Percentiles rank a stretch among this genome's conserved stretches.
These are phyloP conservation scores for Drosophila buzzatii DNA, from an alignment of 2,888 invertebrate genomes.

Conservation along the genomic window DNA sequence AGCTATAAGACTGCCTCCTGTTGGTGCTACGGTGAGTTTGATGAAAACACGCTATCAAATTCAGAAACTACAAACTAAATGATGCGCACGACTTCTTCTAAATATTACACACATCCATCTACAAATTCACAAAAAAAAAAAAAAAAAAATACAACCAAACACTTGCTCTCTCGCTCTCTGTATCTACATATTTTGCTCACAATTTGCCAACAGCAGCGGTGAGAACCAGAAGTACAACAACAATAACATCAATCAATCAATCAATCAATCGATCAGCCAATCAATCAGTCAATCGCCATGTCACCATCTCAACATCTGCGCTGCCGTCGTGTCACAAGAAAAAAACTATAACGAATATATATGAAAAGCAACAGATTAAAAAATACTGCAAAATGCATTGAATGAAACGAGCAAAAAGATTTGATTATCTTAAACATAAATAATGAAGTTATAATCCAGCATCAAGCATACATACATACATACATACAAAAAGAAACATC, in stretches of 20 bases:
- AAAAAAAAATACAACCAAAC: constrained; percentile 33
- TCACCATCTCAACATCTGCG: constrained; percentile 46
- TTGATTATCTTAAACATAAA: constrained; percentile 8
- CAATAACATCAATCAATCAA: constrained; percentile 62
- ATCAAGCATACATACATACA: constrained; percentile 34
- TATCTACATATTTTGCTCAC: constrained; percentile 26
- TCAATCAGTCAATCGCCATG: constrained; percentile 43
- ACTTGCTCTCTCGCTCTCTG: constrained; percentile 38
- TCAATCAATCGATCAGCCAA: constrained; percentile 34
- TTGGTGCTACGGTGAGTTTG: constrained; percentile 86
- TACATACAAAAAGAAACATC: constrained; percentile 13
- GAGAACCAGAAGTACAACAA: constrained; percentile 40
- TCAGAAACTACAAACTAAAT: constrained; percentile 64
- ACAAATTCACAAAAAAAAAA: constrained; percentile 37
- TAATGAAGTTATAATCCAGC: constrained; percentile 44
- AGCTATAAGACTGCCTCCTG: constrained; percentile 82
- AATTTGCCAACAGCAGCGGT: constrained; percentile 35
- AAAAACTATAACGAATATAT: neutral
- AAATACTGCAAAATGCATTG: constrained; percentile 32
- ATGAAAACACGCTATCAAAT: constrained; percentile 70
- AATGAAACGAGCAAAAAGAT: constrained; percentile 3
- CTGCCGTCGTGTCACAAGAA: constrained; percentile 62
- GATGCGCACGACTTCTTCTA: constrained; percentile 73
- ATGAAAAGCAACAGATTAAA: constrained; percentile 16
- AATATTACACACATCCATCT: constrained; percentile 57